A percentile compares a stretch with the other conserved stretches of the same genome.
Evolutionary conservation across 2,797 vertebrate species (phyloP).

Genomic region (Odontamblyopus lacepedii): DNA sequence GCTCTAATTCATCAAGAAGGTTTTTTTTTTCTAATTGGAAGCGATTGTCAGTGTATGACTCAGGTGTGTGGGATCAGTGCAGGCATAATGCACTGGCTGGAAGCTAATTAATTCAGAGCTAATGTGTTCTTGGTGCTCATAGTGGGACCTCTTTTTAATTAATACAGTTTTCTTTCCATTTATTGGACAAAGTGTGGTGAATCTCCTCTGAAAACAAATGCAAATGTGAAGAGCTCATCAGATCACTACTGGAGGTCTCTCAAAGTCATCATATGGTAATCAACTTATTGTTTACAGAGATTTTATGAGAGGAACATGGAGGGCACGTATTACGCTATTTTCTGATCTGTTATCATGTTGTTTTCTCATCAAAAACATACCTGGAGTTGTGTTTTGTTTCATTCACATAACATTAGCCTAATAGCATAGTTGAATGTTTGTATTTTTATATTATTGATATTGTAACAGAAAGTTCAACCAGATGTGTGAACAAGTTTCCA

Average conservation of each 20-base stretch:
- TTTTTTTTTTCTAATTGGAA: slow-evolving; percentile 32
- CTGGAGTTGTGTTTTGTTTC: too few species aligned
- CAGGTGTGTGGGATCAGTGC: slow-evolving; percentile 33
- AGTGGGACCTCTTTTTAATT: slow-evolving; percentile 41
- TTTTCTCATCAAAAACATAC: too few species aligned
- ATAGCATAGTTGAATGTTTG: too few species aligned
- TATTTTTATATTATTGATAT: too few species aligned
- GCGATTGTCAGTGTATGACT: slow-evolving; percentile 31
- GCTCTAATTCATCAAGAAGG: slow-evolving; percentile 42
- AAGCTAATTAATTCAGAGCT: slow-evolving; percentile 48
- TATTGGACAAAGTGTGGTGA: slow-evolving; percentile 34
- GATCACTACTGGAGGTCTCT: slow-evolving; percentile 6
- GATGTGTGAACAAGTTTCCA: too few species aligned
- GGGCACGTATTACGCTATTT: too few species aligned
- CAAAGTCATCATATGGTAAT: slow-evolving; percentile 38
- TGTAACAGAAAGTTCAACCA: too few species aligned
- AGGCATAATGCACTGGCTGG: slow-evolving; percentile 37
- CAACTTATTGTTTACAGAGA: slow-evolving; percentile 25
- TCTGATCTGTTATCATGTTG: too few species aligned
- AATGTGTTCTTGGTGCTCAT: slow-evolving; percentile 23
- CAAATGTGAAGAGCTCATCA: slow-evolving; percentile 22
- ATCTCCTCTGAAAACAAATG: slow-evolving; percentile 31
- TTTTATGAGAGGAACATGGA: neutral
- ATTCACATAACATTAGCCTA: too few species aligned
- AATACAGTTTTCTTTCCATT: slow-evolving; percentile 41